Percentiles rank a stretch among this genome's conserved stretches.
These are phyloP conservation scores for Coryphaenoides rupestris DNA, from an alignment of 2,113 vertebrate genomes.

Conservation along the genomic window DNA sequence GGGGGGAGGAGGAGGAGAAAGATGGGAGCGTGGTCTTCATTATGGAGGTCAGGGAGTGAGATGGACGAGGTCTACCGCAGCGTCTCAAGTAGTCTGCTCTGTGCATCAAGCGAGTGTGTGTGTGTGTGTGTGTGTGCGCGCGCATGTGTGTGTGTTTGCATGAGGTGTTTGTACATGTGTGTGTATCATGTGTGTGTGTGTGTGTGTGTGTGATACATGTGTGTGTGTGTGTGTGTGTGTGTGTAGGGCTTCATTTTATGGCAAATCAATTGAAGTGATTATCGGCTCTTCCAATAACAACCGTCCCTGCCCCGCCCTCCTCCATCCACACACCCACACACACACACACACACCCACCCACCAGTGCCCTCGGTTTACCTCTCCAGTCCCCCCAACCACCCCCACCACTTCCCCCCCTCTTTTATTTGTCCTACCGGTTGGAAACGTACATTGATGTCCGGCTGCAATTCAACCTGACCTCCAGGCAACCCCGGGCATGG, in stretches of 20 bases:
- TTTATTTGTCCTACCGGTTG: conserved; percentile 64
- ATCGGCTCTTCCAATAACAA: conserved; percentile 57
- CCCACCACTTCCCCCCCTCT: conserved; percentile 27
- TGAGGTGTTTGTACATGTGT: no score
- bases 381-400: not conserved
- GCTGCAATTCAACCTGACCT: conserved; percentile 76
- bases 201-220: no score
- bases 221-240: no score
- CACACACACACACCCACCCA: no score
- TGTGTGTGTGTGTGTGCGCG: conserved; percentile 10
- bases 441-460: conserved; percentile 65
- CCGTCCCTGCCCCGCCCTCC: conserved; percentile 24
- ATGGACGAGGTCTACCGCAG: conserved; percentile 44
- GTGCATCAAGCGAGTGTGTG: conserved; percentile 21
- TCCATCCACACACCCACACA: no score
- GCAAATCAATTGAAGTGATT: conserved; percentile 66
- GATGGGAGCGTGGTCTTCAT: conserved; percentile 31
- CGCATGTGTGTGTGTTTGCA: conserved; percentile 35
- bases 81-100: conserved; percentile 47
- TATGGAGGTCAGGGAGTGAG: conserved; percentile 41
- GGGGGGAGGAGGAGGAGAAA: conserved; percentile 12
- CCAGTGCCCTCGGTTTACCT: conserved; percentile 5
- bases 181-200: no score
- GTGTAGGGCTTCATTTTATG: conserved; percentile 56
- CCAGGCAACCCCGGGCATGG: conserved; percentile 61